These are phyloP conservation scores for Chanos chanos DNA, from an alignment of 2,797 vertebrate genomes.

Conservation along the genomic window DNA sequence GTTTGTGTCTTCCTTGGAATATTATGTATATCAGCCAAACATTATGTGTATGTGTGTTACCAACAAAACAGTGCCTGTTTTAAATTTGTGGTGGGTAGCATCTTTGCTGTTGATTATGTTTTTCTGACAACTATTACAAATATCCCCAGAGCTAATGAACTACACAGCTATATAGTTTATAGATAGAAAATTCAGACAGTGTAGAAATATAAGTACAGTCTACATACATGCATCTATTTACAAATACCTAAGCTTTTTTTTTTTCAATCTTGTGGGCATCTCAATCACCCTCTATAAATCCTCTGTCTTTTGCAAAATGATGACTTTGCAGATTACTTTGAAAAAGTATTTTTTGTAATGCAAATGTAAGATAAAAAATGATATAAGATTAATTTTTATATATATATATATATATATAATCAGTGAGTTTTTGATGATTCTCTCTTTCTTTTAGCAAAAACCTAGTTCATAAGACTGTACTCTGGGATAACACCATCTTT, in stretches of 20 bases:
- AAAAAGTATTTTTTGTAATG: not conserved
- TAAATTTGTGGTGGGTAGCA: no score
- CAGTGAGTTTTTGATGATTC: no score
- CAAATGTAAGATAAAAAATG: not conserved
- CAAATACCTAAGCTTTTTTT: not conserved
- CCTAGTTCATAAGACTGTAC: no score
- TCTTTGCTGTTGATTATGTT: no score
- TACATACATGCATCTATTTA: not conserved
- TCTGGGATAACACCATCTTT: no score
- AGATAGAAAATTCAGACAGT: not conserved
- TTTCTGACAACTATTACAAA: not conserved
- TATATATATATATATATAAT: no score
- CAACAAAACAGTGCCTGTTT: constrained; percentile 1
- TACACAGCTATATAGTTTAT: constrained; percentile 7
- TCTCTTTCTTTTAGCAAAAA: no score
- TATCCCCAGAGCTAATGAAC: constrained; percentile 2
- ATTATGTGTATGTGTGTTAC: not conserved
- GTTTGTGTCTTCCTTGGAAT: constrained; percentile 14
- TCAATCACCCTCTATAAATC: not conserved
- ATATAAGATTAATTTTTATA: not conserved
- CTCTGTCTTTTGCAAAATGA: not conserved
- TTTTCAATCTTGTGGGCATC: not conserved
- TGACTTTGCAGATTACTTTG: not conserved
- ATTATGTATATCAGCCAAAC: not conserved
- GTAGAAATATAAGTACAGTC: not conserved